Evolutionary conservation across 2,797 vertebrate genomes (phyloP).

Genomic region (Anomalospiza imberbis): DNA sequence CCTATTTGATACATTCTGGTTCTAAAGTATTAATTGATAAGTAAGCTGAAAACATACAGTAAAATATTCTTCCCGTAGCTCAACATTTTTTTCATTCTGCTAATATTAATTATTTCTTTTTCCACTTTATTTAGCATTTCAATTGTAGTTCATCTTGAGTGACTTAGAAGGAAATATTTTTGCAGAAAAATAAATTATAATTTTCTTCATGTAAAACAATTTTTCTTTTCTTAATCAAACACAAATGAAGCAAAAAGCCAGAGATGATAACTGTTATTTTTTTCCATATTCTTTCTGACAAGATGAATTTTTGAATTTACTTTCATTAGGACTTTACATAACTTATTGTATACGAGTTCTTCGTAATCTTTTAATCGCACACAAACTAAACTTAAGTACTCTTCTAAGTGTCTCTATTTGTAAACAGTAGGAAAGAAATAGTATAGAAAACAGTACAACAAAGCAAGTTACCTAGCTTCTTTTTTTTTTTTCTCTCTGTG

Average conservation of each 20-base stretch:
- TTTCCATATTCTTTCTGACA: background rate
- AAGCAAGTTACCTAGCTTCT: background rate
- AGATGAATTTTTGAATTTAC: background rate
- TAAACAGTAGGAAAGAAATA: background rate
- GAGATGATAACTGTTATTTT: background rate
- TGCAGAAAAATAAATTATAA: background rate
- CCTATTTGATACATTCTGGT: background rate
- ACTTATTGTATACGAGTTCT: background rate
- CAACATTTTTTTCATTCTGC: background rate
- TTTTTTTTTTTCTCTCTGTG: background rate
- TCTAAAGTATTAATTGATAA: background rate
- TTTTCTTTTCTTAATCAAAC: background rate
- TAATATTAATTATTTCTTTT: conserved; percentile 9
- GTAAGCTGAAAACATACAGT: background rate
- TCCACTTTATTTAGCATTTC: background rate
- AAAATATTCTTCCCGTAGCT: background rate
- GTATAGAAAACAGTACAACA: background rate
- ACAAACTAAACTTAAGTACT: background rate
- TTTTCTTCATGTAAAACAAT: background rate
- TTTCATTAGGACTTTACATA: background rate
- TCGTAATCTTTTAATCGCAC: background rate
- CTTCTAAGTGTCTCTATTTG: background rate
- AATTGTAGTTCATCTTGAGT: background rate
- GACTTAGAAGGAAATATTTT: conserved; percentile 1
- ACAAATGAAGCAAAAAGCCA: background rate